Conservation (phyloP, 2,113 vertebrate genomes). For the Oncorhynchus tshawytscha region DNA sequence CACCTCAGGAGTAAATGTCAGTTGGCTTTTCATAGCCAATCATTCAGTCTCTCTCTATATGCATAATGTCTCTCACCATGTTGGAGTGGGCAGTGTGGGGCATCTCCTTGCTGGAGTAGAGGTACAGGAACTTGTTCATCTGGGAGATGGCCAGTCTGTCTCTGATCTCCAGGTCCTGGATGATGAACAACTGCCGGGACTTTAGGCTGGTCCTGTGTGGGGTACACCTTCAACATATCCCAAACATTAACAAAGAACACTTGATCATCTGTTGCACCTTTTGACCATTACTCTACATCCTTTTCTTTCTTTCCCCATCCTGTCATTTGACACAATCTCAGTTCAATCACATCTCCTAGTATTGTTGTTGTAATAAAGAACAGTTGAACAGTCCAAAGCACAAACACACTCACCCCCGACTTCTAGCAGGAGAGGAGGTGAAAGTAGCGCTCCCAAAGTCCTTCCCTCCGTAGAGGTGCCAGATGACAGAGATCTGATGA, state of each 20-base stretch:
- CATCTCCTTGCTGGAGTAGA: conserved; percentile 95
- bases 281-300: not conserved
- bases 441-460: conserved; percentile 83
- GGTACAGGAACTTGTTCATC: conserved; percentile 98
- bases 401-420: conserved; percentile 78
- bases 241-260: not conserved
- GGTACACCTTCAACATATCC: conserved; percentile 67
- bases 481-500: conserved; percentile 91
- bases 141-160: conserved; percentile 94
- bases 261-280: not conserved
- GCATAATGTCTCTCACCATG: conserved; percentile 75
- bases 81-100: conserved; percentile 93
- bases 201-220: conserved; percentile 88
- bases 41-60: not conserved
- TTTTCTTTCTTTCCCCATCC: too few relatives aligned
- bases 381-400: too few relatives aligned
- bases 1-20: too few relatives aligned
- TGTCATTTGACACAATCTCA: too few relatives aligned
- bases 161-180: conserved; percentile 95
- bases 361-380: too few relatives aligned
- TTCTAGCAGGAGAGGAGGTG: conserved; percentile 84
- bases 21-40: too few relatives aligned
- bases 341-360: too few relatives aligned
- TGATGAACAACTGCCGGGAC: conserved; percentile 90
- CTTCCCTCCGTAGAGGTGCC: conserved; percentile 96